Conservation (phyloP, 2,797 vertebrate species). For the Lutra lutra region DNA sequence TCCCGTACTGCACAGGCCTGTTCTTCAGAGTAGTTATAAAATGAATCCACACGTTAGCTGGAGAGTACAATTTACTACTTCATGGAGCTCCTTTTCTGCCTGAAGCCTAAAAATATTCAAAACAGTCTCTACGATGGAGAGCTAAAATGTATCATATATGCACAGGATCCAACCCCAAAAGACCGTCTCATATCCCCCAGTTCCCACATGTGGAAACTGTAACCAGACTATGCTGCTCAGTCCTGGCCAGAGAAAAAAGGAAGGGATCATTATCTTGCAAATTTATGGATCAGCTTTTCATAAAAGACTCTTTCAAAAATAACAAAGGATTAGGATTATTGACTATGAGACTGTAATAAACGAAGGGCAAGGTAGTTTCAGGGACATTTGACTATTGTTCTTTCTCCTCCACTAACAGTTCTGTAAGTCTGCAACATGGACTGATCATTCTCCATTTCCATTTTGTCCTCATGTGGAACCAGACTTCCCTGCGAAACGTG, state of each 20-base stretch:
- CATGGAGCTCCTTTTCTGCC: background rate
- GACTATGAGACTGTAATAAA: background rate
- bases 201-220: background rate
- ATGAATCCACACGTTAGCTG: background rate
- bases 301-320: background rate
- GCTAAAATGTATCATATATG: background rate
- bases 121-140: background rate
- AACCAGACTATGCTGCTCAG: background rate
- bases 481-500: background rate
- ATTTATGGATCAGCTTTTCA: background rate
- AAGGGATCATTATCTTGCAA: background rate
- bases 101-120: slow-evolving; percentile 8
- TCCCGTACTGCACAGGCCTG: background rate
- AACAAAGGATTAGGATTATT: slow-evolving; percentile 33
- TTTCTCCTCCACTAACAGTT: background rate
- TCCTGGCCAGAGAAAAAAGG: background rate
- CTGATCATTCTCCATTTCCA: background rate
- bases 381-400: background rate
- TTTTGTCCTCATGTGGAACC: background rate
- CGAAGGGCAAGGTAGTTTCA: background rate
- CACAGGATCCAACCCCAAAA: slow-evolving; percentile 15
- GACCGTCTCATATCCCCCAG: background rate
- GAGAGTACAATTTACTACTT: background rate
- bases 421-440: background rate
- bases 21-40: slow-evolving; percentile 18